A percentile compares a stretch with the other conserved stretches of the same genome.
Evolutionary conservation across 2,113 vertebrate genomes (phyloP).

Genomic region (Platichthys flesus): DNA sequence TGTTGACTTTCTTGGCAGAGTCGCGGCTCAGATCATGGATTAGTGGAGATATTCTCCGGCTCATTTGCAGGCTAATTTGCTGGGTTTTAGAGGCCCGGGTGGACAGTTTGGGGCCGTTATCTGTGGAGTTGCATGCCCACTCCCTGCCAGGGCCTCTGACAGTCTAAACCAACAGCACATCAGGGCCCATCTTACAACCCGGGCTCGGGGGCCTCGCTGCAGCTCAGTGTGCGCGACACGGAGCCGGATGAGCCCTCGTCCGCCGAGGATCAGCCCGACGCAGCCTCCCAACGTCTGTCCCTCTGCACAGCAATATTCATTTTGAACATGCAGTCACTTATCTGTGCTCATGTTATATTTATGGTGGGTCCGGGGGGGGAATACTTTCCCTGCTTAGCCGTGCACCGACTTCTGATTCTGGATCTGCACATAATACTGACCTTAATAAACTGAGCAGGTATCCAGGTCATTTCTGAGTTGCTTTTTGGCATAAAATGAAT

Average conservation of each 20-base stretch:
- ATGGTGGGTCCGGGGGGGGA: constrained; percentile 31
- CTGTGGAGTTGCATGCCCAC: constrained; percentile 71
- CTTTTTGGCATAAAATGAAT: neutral
- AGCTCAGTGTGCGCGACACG: constrained; percentile 55
- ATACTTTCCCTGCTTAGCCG: neutral
- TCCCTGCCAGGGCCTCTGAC: constrained; percentile 68
- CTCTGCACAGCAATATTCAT: constrained; percentile 49
- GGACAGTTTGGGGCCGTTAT: constrained; percentile 80
- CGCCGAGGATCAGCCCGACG: constrained; percentile 59
- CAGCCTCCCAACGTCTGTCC: constrained; percentile 48
- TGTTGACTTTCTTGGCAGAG: constrained; percentile 76
- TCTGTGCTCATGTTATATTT: constrained; percentile 46
- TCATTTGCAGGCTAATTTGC: constrained; percentile 84
- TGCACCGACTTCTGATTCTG: constrained; percentile 27
- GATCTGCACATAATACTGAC: neutral
- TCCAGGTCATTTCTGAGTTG: neutral
- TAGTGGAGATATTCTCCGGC: constrained; percentile 80
- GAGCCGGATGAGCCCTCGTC: constrained; percentile 68
- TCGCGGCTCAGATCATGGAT: constrained; percentile 79
- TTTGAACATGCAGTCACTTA: constrained; percentile 50
- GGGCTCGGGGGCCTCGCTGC: constrained; percentile 56
- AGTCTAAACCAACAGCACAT: constrained; percentile 70
- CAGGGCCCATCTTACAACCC: constrained; percentile 64
- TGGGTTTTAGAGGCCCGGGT: constrained; percentile 75
- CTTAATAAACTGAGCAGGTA: constrained; percentile 3